Percentiles rank a stretch among this genome's conserved stretches.
phyloP scores from a whole-genome alignment of 2,888 invertebrate species.

The Synanthedon formicaeformis region DNA sequence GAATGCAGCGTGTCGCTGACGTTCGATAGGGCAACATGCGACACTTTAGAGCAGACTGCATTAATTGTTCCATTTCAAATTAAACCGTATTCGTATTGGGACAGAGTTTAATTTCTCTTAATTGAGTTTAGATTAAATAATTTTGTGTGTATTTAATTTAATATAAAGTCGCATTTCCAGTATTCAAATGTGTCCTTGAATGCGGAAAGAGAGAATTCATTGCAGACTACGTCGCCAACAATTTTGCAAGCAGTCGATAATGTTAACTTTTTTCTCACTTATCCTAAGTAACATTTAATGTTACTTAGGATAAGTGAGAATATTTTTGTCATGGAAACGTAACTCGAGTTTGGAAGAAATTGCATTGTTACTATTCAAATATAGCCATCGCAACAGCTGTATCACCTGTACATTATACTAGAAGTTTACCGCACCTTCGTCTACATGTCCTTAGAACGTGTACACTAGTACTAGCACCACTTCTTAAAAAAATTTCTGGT shows the following conservation, averaged over 20 bases:
- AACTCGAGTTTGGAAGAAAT: neutral
- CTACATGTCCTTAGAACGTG: no score
- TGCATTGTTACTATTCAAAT: slow-evolving; percentile 8
- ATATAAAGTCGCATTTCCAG: slow-evolving; percentile 32
- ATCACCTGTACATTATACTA: no score
- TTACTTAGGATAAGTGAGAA: slow-evolving; percentile 10
- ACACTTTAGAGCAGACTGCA: slow-evolving; percentile 30
- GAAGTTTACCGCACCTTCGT: no score
- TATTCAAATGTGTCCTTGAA: slow-evolving; percentile 19
- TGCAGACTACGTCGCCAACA: slow-evolving; percentile 29
- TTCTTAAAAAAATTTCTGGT: no score
- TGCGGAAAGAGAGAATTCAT: slow-evolving; percentile 28
- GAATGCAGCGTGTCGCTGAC: slow-evolving; percentile 41
- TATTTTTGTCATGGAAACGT: slow-evolving; percentile 36
- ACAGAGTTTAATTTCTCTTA: neutral
- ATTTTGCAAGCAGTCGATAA: slow-evolving; percentile 25
- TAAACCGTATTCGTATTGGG: slow-evolving; percentile 11
- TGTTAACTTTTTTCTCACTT: slow-evolving; percentile 22
- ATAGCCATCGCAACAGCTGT: no score
- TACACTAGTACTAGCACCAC: no score
- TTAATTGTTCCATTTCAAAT: slow-evolving; percentile 10
- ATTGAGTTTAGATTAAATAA: slow-evolving; percentile 16
- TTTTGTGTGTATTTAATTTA: neutral
- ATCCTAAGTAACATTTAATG: no score
- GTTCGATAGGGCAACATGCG: slow-evolving; percentile 48